Conservation (phyloP, 2,888 invertebrate genomes). For the Nomada lathburiana region DNA sequence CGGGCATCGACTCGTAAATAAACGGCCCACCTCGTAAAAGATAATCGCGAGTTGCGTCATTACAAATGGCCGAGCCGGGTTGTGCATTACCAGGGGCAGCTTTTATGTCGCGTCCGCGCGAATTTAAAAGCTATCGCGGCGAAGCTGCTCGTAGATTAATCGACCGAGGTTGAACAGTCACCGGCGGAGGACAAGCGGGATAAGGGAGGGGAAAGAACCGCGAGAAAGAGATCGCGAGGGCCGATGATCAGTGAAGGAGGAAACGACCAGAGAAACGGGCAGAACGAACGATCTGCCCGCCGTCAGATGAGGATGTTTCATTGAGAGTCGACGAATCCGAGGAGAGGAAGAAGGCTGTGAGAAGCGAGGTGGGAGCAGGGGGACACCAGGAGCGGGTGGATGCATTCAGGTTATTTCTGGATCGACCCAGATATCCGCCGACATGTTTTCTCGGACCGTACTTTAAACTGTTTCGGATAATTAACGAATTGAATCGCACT, state of each 20-base stretch:
- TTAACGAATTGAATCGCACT: slow-evolving; percentile 76
- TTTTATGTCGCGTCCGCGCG: slow-evolving; percentile 49
- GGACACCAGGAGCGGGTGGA: slow-evolving; percentile 75
- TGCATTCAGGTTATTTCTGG: slow-evolving; percentile 80
- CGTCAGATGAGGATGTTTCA: slow-evolving; percentile 73
- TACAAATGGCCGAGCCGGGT: slow-evolving; percentile 53
- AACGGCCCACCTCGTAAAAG: slow-evolving; percentile 58
- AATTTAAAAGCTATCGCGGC: slow-evolving; percentile 65
- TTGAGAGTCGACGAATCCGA: slow-evolving; percentile 72
- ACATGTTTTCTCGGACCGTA: slow-evolving; percentile 73
- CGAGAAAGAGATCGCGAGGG: slow-evolving; percentile 15
- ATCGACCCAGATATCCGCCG: slow-evolving; percentile 80
- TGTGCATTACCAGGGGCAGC: slow-evolving; percentile 63
- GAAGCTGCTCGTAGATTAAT: slow-evolving; percentile 57
- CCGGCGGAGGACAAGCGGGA: too few species aligned
- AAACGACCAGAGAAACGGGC: background rate
- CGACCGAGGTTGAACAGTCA: slow-evolving; percentile 24
- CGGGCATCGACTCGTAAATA: slow-evolving; percentile 61
- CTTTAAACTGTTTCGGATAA: slow-evolving; percentile 81
- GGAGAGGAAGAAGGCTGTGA: slow-evolving; percentile 36
- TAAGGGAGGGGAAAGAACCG: background rate
- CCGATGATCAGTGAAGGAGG: slow-evolving; percentile 8
- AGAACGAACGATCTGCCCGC: slow-evolving; percentile 5
- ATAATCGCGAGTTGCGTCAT: slow-evolving; percentile 65
- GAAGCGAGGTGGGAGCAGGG: slow-evolving; percentile 9